phyloP scores from a whole-genome alignment of 1,140 invertebrate species.

The Drosophila lacteicornis region DNA sequence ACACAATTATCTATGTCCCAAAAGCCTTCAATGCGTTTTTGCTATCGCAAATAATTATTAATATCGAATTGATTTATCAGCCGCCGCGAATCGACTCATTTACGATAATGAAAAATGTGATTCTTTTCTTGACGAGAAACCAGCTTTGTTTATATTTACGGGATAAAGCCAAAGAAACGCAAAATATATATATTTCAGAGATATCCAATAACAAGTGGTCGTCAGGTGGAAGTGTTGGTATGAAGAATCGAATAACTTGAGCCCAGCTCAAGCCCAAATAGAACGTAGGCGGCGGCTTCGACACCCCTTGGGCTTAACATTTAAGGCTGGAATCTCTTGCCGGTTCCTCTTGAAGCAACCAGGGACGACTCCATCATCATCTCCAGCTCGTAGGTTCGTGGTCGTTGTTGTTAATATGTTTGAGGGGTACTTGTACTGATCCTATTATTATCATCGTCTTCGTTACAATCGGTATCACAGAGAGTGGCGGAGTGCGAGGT shows the following conservation, averaged over 20 bases:
- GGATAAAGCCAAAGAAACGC: conserved; percentile 17
- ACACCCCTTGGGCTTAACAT: not conserved
- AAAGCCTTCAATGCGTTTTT: conserved; percentile 11
- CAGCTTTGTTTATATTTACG: conserved; percentile 26
- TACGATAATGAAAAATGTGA: conserved; percentile 34
- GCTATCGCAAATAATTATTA: not conserved
- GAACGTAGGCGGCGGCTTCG: not conserved
- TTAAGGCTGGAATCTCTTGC: not conserved
- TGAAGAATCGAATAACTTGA: conserved; percentile 5
- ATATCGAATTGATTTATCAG: conserved; percentile 16
- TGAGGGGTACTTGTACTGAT: conserved; percentile 25
- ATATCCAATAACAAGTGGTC: conserved; percentile 24
- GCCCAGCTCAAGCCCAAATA: not conserved
- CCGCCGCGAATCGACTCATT: conserved; percentile 6
- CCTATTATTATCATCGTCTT: conserved; percentile 17
- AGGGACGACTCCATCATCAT: not conserved
- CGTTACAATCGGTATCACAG: conserved; percentile 16
- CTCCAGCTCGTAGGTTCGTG: not conserved
- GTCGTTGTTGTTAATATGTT: not conserved
- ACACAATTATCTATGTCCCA: not conserved
- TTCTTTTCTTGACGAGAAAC: conserved; percentile 18
- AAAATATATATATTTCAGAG: conserved; percentile 21
- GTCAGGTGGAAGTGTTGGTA: not conserved
- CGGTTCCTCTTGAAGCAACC: not conserved
- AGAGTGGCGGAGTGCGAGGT: conserved; percentile 16